A percentile compares a stretch with the other conserved stretches of the same genome.
These are phyloP conservation scores for Empidonax alnorum DNA, from an alignment of 2,113 vertebrate genomes.

Conservation along the genomic window DNA sequence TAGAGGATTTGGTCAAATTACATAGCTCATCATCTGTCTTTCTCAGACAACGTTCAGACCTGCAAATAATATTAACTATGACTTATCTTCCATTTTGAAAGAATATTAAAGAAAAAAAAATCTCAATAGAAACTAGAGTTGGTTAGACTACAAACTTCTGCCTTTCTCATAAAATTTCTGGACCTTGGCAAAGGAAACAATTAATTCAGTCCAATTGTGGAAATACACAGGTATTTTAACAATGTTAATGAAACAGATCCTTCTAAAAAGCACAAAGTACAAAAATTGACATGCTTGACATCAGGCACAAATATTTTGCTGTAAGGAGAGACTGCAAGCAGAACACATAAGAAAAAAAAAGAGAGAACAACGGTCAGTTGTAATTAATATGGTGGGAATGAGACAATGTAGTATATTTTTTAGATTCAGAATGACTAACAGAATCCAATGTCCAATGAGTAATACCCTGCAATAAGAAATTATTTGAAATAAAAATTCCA, in stretches of 20 bases:
- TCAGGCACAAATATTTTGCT: not conserved
- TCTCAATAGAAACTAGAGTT: not conserved
- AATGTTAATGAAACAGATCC: not conserved
- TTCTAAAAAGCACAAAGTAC: not conserved
- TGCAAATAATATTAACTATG: slow-evolving; percentile 56
- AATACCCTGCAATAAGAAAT: not conserved
- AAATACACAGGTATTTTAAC: not conserved
- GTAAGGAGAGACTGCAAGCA: not conserved
- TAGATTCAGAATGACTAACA: not conserved
- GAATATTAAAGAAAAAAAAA: slow-evolving; percentile 8
- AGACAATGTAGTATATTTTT: not conserved
- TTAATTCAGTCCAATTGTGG: not conserved
- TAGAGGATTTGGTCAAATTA: slow-evolving; percentile 20
- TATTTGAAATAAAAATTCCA: not conserved
- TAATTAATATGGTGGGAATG: not conserved
- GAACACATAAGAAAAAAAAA: not conserved
- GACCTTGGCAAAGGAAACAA: not conserved
- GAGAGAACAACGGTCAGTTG: not conserved
- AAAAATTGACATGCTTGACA: not conserved
- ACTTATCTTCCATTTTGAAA: slow-evolving; percentile 18
- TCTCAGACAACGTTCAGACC: slow-evolving; percentile 24
- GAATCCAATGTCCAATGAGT: not conserved
- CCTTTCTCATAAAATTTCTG: not conserved
- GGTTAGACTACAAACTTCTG: not conserved
- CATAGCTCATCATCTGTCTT: not conserved